Conservation (phyloP, 1,140 invertebrate species). For the Micrasema minimum region DNA sequence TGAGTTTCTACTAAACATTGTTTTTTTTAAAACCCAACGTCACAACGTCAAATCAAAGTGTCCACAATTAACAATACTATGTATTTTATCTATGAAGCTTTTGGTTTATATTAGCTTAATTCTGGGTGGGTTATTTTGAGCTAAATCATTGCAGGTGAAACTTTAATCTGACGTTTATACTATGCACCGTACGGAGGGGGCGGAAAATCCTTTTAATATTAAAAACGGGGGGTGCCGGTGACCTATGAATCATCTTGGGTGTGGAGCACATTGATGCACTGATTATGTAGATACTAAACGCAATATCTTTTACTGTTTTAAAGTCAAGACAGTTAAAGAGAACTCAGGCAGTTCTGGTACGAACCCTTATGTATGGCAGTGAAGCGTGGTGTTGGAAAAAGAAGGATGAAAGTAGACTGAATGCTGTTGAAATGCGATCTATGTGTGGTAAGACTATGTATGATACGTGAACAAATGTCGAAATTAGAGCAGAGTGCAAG, state of each 20-base stretch:
- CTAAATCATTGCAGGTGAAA: constrained; percentile 36
- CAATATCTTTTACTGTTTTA: neutral
- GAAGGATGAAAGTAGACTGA: too few relatives aligned
- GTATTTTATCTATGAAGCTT: neutral
- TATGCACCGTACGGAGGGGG: neutral
- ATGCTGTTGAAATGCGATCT: too few relatives aligned
- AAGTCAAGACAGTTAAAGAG: too few relatives aligned
- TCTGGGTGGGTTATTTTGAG: neutral
- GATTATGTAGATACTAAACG: neutral
- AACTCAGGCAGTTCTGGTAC: neutral
- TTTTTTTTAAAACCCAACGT: too few relatives aligned
- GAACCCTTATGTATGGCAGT: too few relatives aligned
- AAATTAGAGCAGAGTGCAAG: too few relatives aligned
- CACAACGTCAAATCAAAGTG: neutral
- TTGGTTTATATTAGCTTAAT: constrained; percentile 1
- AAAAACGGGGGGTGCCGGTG: constrained; percentile 31
- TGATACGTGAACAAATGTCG: too few relatives aligned
- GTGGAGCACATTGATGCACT: neutral
- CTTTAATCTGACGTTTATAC: constrained; percentile 30
- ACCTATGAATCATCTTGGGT: constrained; percentile 13
- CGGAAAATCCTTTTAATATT: constrained; percentile 44
- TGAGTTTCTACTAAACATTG: too few relatives aligned
- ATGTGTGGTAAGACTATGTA: too few relatives aligned
- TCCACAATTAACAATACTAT: neutral
- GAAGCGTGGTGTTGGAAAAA: too few relatives aligned